Evolutionary conservation across 2,888 invertebrate genomes (phyloP).

Genomic region (Ctena decussata): DNA sequence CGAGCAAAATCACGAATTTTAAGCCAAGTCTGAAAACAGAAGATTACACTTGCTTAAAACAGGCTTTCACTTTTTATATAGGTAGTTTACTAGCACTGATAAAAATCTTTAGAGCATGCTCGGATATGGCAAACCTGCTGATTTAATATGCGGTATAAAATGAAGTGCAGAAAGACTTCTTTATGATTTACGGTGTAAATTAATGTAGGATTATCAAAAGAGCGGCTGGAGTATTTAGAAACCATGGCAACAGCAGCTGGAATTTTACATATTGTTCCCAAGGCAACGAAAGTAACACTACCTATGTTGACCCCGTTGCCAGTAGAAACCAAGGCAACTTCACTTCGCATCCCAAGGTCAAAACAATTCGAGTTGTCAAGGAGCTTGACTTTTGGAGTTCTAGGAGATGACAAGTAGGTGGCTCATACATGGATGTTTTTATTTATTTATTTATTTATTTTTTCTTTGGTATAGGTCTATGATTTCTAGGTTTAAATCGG

Average conservation of each 20-base stretch:
- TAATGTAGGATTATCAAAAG: too few species aligned
- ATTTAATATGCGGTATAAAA: too few species aligned
- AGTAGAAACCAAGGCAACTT: slow-evolving; percentile 4
- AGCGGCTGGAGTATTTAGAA: too few species aligned
- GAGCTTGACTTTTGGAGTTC: slow-evolving; percentile 56
- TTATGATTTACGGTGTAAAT: too few species aligned
- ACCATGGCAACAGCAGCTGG: too few species aligned
- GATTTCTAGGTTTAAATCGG: too few species aligned
- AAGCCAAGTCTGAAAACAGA: not conserved
- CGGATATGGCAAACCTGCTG: too few species aligned
- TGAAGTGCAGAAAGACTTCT: too few species aligned
- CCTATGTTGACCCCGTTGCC: not conserved
- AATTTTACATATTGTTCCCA: not conserved
- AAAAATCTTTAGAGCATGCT: too few species aligned
- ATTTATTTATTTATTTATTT: not conserved
- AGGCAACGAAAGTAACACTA: slow-evolving; percentile 40
- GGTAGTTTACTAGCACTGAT: too few species aligned
- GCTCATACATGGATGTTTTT: too few species aligned
- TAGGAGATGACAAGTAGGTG: slow-evolving; percentile 57
- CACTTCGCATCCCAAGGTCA: slow-evolving; percentile 39
- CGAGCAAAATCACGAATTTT: not conserved
- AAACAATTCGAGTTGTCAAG: slow-evolving; percentile 41
- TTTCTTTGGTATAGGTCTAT: not conserved
- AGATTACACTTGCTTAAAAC: not conserved
- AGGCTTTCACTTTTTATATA: not conserved